A percentile compares a stretch with the other conserved stretches of the same genome.
phyloP scores from a whole-genome alignment of 1,140 invertebrate species.

The Aphelinus atriplicis region DNA sequence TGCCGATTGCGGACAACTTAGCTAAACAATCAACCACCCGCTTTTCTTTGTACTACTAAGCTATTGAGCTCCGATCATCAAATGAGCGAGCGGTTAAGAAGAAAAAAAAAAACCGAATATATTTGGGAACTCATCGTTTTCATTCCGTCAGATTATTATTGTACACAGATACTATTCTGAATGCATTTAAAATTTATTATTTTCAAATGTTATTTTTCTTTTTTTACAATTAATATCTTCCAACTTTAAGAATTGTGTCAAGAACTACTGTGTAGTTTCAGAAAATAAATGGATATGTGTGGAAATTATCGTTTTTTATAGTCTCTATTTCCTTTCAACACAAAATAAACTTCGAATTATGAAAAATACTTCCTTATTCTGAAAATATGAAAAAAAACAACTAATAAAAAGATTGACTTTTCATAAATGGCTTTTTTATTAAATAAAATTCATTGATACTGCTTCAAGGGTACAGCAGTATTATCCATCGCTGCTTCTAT shows the following conservation, averaged over 20 bases:
- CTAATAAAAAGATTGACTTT: too few species aligned
- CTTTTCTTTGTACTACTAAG: slow-evolving; percentile 9
- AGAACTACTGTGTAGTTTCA: slow-evolving; percentile 41
- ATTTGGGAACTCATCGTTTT: slow-evolving; percentile 23
- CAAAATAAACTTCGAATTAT: too few species aligned
- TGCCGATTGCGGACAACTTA: slow-evolving; percentile 83
- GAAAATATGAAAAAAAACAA: too few species aligned
- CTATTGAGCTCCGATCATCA: slow-evolving; percentile 6
- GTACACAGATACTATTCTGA: slow-evolving; percentile 25
- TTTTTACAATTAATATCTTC: slow-evolving; percentile 37
- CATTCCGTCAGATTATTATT: slow-evolving; percentile 7
- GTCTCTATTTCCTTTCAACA: background rate
- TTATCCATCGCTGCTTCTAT: background rate
- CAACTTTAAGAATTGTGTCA: slow-evolving; percentile 30
- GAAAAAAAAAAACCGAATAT: slow-evolving; percentile 21
- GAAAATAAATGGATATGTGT: slow-evolving; percentile 39
- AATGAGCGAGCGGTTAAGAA: slow-evolving; percentile 5
- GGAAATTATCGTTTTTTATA: slow-evolving; percentile 10
- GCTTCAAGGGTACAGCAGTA: background rate
- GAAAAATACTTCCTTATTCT: too few species aligned
- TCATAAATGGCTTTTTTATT: background rate
- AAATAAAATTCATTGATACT: slow-evolving; percentile 2
- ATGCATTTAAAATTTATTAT: slow-evolving; percentile 32
- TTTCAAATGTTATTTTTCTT: slow-evolving; percentile 31
- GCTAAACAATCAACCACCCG: slow-evolving; percentile 23